Conservation (phyloP, 2,888 invertebrate genomes). For the Plemyria rubiginata region DNA sequence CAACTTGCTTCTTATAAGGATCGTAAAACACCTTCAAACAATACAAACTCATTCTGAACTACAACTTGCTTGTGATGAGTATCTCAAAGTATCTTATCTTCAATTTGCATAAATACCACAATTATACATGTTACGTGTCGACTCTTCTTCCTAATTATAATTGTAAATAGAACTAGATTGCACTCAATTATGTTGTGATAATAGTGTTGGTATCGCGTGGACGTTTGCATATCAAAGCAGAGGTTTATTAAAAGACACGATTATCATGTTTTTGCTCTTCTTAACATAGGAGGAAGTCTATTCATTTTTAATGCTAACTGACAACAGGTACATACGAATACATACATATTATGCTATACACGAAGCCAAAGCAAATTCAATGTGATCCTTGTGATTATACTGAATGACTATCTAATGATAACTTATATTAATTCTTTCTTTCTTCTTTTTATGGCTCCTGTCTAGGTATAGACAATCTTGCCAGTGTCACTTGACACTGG, state of each 20-base stretch:
- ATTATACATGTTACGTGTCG: constrained; percentile 26
- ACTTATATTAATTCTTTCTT: too few species aligned
- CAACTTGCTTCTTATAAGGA: too few species aligned
- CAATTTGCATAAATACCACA: constrained; percentile 32
- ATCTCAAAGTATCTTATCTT: constrained; percentile 26
- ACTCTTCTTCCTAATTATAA: constrained; percentile 30
- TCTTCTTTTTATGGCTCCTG: too few species aligned
- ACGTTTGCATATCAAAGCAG: constrained; percentile 18
- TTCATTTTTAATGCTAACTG: background rate
- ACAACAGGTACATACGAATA: background rate
- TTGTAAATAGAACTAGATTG: constrained; percentile 28
- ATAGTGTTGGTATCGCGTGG: constrained; percentile 14
- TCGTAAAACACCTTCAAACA: background rate
- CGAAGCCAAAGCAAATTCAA: too few species aligned
- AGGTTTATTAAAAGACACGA: constrained; percentile 5
- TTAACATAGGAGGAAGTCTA: constrained; percentile 1
- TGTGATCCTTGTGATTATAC: too few species aligned
- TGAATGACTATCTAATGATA: too few species aligned
- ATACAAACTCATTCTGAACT: constrained; percentile 1
- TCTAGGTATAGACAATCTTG: too few species aligned
- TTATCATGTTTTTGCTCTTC: constrained; percentile 10
- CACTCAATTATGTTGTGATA: constrained; percentile 18
- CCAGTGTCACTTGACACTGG: too few species aligned
- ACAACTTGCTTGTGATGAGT: constrained; percentile 7
- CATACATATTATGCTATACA: too few species aligned